Conservation (phyloP, 1,140 invertebrate species). For the Halyomorpha halys region DNA sequence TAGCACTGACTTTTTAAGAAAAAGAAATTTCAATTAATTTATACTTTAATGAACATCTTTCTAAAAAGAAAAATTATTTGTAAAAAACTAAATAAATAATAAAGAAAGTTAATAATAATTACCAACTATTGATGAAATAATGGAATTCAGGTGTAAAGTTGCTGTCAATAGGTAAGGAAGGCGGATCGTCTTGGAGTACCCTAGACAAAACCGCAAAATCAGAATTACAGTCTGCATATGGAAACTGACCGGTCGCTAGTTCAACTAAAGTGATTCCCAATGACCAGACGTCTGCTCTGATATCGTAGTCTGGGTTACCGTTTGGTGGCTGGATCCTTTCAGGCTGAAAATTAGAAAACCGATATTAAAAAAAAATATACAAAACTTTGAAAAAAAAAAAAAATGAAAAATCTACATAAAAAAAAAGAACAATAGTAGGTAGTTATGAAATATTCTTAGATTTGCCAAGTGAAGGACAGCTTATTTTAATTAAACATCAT, state of each 20-base stretch:
- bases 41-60: too few relatives aligned
- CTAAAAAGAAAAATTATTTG: too few relatives aligned
- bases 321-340: slow-evolving; percentile 88
- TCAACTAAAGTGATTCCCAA: slow-evolving; percentile 94
- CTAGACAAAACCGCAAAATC: slow-evolving; percentile 91
- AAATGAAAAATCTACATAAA: too few relatives aligned
- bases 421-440: too few relatives aligned
- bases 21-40: too few relatives aligned
- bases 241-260: slow-evolving; percentile 78
- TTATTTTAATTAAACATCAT: too few relatives aligned
- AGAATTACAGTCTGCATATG: slow-evolving; percentile 87
- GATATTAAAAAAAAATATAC: too few relatives aligned
- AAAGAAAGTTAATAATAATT: slow-evolving; percentile 31
- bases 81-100: not conserved
- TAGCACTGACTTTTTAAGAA: too few relatives aligned
- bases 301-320: slow-evolving; percentile 88
- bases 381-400: too few relatives aligned
- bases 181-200: slow-evolving; percentile 82
- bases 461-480: too few relatives aligned
- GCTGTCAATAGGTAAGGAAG: slow-evolving; percentile 61
- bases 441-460: too few relatives aligned
- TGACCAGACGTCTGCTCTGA: slow-evolving; percentile 97
- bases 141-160: slow-evolving; percentile 72
- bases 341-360: slow-evolving; percentile 49
- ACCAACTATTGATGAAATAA: slow-evolving; percentile 75